These are phyloP conservation scores for Nomada hirtipes DNA, from an alignment of 2,888 invertebrate genomes.

Conservation along the genomic window DNA sequence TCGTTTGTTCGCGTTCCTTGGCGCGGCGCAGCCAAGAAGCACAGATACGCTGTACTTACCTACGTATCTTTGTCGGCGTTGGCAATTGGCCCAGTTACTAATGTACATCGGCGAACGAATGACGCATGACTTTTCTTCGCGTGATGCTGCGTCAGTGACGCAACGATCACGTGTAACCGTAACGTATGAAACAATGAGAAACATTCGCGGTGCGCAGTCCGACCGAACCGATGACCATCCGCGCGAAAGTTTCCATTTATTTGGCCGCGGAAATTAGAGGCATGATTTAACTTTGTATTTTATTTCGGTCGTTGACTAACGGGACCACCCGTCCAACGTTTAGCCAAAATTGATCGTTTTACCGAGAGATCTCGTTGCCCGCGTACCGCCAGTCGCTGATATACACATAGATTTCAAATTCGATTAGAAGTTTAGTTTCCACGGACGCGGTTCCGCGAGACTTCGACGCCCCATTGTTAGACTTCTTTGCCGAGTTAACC, in stretches of 20 bases:
- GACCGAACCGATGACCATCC: background rate
- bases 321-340: background rate
- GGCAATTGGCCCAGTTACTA: slow-evolving; percentile 64
- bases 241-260: background rate
- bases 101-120: slow-evolving; percentile 58
- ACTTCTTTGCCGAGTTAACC: background rate
- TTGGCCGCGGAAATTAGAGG: no score
- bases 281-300: no score
- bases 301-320: background rate
- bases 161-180: slow-evolving; percentile 28
- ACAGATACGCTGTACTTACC: slow-evolving; percentile 20
- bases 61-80: slow-evolving; percentile 37
- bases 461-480: background rate
- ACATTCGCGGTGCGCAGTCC: slow-evolving; percentile 18
- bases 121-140: slow-evolving; percentile 57
- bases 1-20: slow-evolving; percentile 34
- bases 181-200: slow-evolving; percentile 33
- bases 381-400: background rate
- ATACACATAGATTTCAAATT: background rate
- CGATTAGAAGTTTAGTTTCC: slow-evolving; percentile 10
- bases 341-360: slow-evolving; percentile 1
- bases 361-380: background rate
- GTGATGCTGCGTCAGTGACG: slow-evolving; percentile 53
- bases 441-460: background rate
- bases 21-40: slow-evolving; percentile 29